Percentiles rank a stretch among this genome's conserved stretches.
These are phyloP conservation scores for Aegithalos caudatus DNA, from an alignment of 2,113 vertebrate genomes.

Conservation along the genomic window DNA sequence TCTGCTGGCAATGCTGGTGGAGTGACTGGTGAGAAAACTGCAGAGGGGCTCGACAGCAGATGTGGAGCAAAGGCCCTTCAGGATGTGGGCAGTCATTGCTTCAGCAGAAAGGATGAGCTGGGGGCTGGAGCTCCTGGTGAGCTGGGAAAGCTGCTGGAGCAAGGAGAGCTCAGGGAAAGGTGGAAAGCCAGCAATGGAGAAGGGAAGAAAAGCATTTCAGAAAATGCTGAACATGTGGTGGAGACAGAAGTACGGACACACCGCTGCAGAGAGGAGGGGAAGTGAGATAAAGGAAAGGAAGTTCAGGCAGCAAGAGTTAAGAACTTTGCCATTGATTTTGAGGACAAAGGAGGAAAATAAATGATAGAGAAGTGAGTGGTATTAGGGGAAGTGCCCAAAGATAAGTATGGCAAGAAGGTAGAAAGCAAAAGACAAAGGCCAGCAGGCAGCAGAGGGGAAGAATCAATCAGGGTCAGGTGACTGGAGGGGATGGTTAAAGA, in stretches of 20 bases:
- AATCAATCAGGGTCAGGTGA: not conserved
- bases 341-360: conserved; percentile 41
- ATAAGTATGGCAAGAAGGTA: conserved; percentile 19
- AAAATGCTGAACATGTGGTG: not conserved
- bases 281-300: conserved; percentile 46
- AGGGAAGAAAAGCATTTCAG: not conserved
- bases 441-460: not conserved
- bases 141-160: not conserved
- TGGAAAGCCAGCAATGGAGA: rapidly evolving
- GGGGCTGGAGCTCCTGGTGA: not conserved
- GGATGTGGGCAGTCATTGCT: rapidly evolving
- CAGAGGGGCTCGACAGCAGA: not conserved
- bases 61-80: not conserved
- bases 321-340: conserved; percentile 17
- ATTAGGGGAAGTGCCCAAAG: conserved; percentile 24
- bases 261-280: not conserved
- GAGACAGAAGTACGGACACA: not conserved
- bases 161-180: not conserved
- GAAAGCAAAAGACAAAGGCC: not conserved
- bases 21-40: not conserved
- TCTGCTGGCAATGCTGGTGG: rapidly evolving
- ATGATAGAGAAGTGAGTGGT: conserved; percentile 13
- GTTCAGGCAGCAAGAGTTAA: conserved; percentile 36
- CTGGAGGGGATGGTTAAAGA: rapidly evolving
- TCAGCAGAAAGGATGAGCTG: not conserved